Evolutionary conservation across 2,888 invertebrate species (phyloP).

Genomic region (Ferrisia virgata): DNA sequence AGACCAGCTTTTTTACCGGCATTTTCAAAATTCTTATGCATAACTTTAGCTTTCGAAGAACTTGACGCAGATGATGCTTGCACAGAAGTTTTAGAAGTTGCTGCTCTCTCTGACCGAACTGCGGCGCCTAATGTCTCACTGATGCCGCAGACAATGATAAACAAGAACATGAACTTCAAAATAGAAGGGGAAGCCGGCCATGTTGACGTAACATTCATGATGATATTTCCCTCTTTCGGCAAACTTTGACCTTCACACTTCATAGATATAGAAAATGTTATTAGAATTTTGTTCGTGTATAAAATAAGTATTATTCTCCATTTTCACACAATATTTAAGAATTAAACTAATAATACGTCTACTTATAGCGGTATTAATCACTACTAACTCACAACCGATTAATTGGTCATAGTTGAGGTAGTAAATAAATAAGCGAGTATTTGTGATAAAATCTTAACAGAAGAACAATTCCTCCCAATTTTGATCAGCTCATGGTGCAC

Average conservation of each 20-base stretch:
- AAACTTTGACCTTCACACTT: slow-evolving; percentile 40
- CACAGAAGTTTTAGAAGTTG: background rate
- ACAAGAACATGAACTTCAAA: background rate
- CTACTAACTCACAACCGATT: background rate
- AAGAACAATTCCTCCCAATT: background rate
- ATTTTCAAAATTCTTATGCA: slow-evolving; percentile 63
- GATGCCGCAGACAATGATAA: slow-evolving; percentile 10
- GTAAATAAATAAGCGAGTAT: background rate
- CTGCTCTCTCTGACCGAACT: background rate
- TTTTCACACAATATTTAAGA: background rate
- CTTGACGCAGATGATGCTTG: background rate
- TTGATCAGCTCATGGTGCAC: too few species aligned
- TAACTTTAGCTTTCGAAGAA: slow-evolving; percentile 37
- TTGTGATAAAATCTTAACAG: background rate
- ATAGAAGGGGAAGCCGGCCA: slow-evolving; percentile 6
- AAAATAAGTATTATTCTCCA: background rate
- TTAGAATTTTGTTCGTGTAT: background rate
- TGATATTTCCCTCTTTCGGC: slow-evolving; percentile 31
- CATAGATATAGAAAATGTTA: background rate
- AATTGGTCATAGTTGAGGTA: background rate
- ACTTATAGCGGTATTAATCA: background rate
- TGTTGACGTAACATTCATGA: slow-evolving; percentile 35
- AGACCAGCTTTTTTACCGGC: slow-evolving; percentile 68
- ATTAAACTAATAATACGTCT: background rate
- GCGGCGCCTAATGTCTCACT: slow-evolving; percentile 36